Evolutionary conservation across 1,140 invertebrate genomes (phyloP), one percentile per base, ranked within the genome.

Genomic region (Drosophila ambigua): DNA sequence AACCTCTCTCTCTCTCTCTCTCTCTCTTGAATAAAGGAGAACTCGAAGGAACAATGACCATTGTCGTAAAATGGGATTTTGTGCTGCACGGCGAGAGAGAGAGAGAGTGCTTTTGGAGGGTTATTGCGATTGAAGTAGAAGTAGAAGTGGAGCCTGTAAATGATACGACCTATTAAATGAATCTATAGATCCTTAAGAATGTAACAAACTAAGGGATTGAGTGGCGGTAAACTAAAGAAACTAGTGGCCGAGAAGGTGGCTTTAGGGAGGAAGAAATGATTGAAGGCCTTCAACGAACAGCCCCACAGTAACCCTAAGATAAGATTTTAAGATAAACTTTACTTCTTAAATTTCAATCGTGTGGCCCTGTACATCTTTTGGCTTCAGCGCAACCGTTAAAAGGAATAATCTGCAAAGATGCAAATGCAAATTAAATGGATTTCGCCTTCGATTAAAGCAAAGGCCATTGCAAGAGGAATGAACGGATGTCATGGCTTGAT

Each of bases 391-490:
- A 46, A 46, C 45, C 68, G 28, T 1, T 39, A 53, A 75, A 71
- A 67, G 78, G 78, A 82, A 75, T 82, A 67, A 78, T 67, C 72
- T 65, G 60, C 35, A 59, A 51, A 65, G 67, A 20, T 51, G 39
- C 54, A 72, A 83, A 79, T 84, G 72, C 66, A 84, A 84, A 83
- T 79, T 66, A 55, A 79, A 76, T 72, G 48, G 55, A 61, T 59
- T 11, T 13, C 4, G 35, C 35, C 35, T 5, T 39, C 35, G 11
- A 39, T 77, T 77, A 59, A 71, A 71, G 59, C 46, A 77, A 43
- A 31, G 16, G 55, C 44, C 31, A 55, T 8, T n/a, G 35, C 35
- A 13, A 13, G 11, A 39, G 35, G 35, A 39, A 11, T 3, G 31
- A 35, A 11, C 9, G 31, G 43, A 52, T 57, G 26, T 43, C 43